A percentile compares a stretch with the other conserved stretches of the same genome.
Evolutionary conservation across 2,113 vertebrate species (phyloP).

Genomic region (Dasyurus viverrinus): DNA sequence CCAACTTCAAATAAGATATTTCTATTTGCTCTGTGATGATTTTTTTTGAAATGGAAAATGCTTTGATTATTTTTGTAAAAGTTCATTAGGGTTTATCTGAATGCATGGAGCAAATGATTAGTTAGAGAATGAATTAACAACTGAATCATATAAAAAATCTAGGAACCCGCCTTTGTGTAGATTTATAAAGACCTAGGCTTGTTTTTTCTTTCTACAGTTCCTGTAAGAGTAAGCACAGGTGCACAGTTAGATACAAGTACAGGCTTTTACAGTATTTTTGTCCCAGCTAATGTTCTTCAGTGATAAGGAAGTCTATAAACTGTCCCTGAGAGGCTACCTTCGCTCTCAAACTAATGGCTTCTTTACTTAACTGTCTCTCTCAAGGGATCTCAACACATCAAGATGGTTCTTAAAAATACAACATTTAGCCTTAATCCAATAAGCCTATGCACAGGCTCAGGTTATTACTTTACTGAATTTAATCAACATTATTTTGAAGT

Average conservation of each 20-base stretch:
- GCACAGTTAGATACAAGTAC: neutral
- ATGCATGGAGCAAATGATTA: neutral
- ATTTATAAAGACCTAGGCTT: neutral
- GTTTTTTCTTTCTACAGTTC: neutral
- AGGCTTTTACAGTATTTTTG: neutral
- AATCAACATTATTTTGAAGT: neutral
- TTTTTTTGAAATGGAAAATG: slow-evolving; percentile 41
- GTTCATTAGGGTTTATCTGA: neutral
- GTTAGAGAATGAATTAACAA: neutral
- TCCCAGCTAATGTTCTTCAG: neutral
- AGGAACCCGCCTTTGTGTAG: neutral
- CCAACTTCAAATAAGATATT: slow-evolving; percentile 38
- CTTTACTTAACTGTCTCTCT: neutral
- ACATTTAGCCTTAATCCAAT: neutral
- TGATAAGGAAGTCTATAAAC: neutral
- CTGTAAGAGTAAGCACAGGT: neutral
- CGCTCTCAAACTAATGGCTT: neutral
- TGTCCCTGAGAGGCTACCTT: neutral
- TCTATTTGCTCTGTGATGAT: slow-evolving; percentile 56
- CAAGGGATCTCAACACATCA: neutral
- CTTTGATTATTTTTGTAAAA: neutral
- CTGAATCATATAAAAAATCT: neutral
- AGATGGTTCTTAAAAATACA: neutral
- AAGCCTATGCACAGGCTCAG: neutral
- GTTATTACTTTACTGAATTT: neutral